A percentile compares a stretch with the other conserved stretches of the same genome.
These are phyloP conservation scores for Trachelus iudaicus DNA, from an alignment of 2,888 invertebrate genomes.

Conservation along the genomic window DNA sequence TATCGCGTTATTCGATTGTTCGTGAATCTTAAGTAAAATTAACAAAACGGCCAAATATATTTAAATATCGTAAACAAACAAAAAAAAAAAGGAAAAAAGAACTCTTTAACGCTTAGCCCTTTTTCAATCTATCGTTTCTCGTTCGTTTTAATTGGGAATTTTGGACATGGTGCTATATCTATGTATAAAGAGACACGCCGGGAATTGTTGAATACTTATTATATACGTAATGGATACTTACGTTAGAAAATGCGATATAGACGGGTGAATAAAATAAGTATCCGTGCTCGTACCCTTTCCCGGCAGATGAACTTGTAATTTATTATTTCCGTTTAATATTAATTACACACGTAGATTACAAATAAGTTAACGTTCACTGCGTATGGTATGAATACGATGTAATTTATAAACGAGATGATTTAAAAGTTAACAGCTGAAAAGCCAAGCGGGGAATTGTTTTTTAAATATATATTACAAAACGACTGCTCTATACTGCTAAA, in stretches of 20 bases:
- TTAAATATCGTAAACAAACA: conserved; percentile 15
- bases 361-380: conserved; percentile 43
- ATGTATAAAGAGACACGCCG: conserved; percentile 29
- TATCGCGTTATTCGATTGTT: conserved; percentile 27
- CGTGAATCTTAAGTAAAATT: background rate
- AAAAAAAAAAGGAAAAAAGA: background rate
- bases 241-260: background rate
- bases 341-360: conserved; percentile 50
- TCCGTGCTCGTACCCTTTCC: background rate
- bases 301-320: background rate
- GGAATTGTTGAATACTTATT: conserved; percentile 35
- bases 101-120: background rate
- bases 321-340: conserved; percentile 45
- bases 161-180: conserved; percentile 49
- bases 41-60: conserved; percentile 46
- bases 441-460: conserved; percentile 29
- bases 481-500: conserved; percentile 66
- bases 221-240: background rate
- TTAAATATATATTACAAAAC: conserved; percentile 53
- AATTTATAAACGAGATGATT: conserved; percentile 30
- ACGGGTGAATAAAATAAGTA: background rate
- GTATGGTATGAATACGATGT: conserved; percentile 26
- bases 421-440: conserved; percentile 18
- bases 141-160: conserved; percentile 29
- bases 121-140: background rate